phyloP scores from a whole-genome alignment of 1,140 invertebrate genomes.

The Zaprionus davidi region DNA sequence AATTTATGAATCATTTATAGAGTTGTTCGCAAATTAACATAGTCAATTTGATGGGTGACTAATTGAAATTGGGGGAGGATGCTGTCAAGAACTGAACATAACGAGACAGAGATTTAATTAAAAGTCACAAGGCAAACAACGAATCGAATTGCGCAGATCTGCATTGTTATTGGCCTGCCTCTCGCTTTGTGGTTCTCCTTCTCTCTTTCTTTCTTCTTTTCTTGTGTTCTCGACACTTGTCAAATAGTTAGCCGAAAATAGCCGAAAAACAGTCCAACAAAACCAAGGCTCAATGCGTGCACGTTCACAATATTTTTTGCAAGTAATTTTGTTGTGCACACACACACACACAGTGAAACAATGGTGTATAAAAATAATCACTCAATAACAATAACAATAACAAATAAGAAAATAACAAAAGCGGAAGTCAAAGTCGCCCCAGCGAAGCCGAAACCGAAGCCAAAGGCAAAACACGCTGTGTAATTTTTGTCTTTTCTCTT shows the following conservation, averaged over 20 bases:
- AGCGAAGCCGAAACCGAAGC: slow-evolving; percentile 10
- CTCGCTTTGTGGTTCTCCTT: not conserved
- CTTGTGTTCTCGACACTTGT: slow-evolving; percentile 39
- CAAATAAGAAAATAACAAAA: slow-evolving; percentile 57
- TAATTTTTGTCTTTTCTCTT: slow-evolving; percentile 69
- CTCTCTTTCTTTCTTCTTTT: slow-evolving; percentile 13
- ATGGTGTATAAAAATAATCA: slow-evolving; percentile 71
- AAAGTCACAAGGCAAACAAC: slow-evolving; percentile 28
- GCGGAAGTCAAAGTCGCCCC: slow-evolving; percentile 58
- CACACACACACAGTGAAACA: slow-evolving; percentile 61
- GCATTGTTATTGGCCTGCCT: slow-evolving; percentile 20
- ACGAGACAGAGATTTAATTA: slow-evolving; percentile 46
- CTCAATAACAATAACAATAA: slow-evolving; percentile 64
- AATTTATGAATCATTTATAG: slow-evolving; percentile 53
- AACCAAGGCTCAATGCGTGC: slow-evolving; percentile 60
- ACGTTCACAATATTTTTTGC: slow-evolving; percentile 62
- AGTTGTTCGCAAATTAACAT: slow-evolving; percentile 59
- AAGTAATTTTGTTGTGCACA: slow-evolving; percentile 63
- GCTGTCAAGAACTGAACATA: slow-evolving; percentile 38
- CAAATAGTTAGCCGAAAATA: slow-evolving; percentile 30
- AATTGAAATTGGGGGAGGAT: slow-evolving; percentile 26
- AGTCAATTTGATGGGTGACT: slow-evolving; percentile 52
- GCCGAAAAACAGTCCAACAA: slow-evolving; percentile 17
- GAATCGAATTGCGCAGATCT: slow-evolving; percentile 18
- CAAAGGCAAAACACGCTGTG: slow-evolving; percentile 58